A percentile compares a stretch with the other conserved stretches of the same genome.
Conservation (phyloP, 1,140 invertebrate genomes). For the Orussus abietinus region DNA sequence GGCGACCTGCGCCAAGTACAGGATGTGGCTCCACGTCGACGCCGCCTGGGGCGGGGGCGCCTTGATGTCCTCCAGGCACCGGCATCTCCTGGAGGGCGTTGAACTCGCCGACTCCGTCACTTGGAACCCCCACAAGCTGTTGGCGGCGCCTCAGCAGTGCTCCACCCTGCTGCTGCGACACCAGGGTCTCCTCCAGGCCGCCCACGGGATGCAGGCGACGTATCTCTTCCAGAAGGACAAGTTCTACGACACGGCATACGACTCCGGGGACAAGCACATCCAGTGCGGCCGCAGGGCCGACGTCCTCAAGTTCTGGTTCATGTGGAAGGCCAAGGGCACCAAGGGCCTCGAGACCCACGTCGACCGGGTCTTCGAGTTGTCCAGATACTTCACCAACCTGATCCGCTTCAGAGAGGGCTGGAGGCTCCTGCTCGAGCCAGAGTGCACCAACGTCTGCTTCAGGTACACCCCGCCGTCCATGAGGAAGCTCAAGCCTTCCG, state of each 20-base stretch:
- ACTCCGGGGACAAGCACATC: conserved; percentile 92
- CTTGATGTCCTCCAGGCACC: conserved; percentile 77
- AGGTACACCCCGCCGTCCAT: conserved; percentile 84
- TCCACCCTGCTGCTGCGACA: conserved; percentile 78
- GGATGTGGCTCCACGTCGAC: conserved; percentile 93
- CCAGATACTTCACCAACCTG: conserved; percentile 65
- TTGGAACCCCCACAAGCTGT: conserved; percentile 91
- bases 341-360: conserved; percentile 75
- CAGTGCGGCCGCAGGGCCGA: conserved; percentile 91
- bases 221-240: conserved; percentile 97
- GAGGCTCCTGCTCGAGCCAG: conserved; percentile 72
- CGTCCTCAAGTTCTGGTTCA: conserved; percentile 94
- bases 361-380: conserved; percentile 72
- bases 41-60: conserved; percentile 93
- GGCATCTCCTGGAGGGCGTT: conserved; percentile 73
- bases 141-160: conserved; percentile 87
- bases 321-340: conserved; percentile 95
- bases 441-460: conserved; percentile 93
- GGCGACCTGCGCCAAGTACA: conserved; percentile 75
- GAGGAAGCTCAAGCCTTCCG: conserved; percentile 57
- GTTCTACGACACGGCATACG: conserved; percentile 88
- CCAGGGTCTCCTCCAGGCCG: conserved; percentile 55
- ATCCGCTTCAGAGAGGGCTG: conserved; percentile 70
- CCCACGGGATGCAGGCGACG: conserved; percentile 69
- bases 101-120: conserved; percentile 85